Conservation (phyloP, 2,888 invertebrate genomes). For the Dinocampus coccinellae region DNA sequence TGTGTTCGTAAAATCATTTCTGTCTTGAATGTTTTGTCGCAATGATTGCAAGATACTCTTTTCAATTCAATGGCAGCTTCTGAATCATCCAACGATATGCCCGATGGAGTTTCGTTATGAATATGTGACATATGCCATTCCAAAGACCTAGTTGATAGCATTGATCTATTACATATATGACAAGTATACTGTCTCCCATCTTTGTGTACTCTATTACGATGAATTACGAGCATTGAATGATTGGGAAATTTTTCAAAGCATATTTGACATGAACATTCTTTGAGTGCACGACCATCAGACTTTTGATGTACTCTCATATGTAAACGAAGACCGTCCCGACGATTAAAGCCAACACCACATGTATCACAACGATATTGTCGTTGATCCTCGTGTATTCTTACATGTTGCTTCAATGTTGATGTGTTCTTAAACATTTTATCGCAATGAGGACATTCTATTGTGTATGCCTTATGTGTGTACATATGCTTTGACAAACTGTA, state of each 20-base stretch:
- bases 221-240: conserved; percentile 66
- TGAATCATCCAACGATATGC: conserved; percentile 41
- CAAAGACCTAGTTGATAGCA: conserved; percentile 64
- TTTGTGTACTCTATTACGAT: conserved; percentile 65
- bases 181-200: conserved; percentile 66
- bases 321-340: conserved; percentile 63
- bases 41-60: conserved; percentile 62
- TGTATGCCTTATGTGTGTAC: conserved; percentile 67
- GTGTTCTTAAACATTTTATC: conserved; percentile 68
- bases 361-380: conserved; percentile 65
- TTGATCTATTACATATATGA: conserved; percentile 65
- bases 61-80: conserved; percentile 53
- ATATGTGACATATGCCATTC: conserved; percentile 67
- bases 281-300: conserved; percentile 62
- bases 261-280: conserved; percentile 66
- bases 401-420: conserved; percentile 66
- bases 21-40: conserved; percentile 66
- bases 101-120: conserved; percentile 57
- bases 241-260: conserved; percentile 67
- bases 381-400: conserved; percentile 67
- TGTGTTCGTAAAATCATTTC: conserved; percentile 67
- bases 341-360: conserved; percentile 66
- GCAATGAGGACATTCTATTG: conserved; percentile 65
- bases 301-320: conserved; percentile 67
- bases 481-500: conserved; percentile 68